Conservation (phyloP, 2,888 invertebrate species). For the Cheilosia vulpina region DNA sequence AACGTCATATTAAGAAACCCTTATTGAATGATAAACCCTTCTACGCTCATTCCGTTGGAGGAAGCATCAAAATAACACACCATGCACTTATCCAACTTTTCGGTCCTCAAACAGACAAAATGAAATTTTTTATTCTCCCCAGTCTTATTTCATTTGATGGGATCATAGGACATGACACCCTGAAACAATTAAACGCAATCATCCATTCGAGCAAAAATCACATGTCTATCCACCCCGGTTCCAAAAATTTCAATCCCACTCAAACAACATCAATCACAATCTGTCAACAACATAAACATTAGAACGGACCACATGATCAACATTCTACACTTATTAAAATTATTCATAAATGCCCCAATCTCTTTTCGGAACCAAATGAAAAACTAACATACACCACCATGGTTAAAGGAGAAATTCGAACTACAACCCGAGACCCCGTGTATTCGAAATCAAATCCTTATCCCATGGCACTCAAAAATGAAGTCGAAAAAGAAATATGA, state of each 20-base stretch:
- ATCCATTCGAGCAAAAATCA: slow-evolving; percentile 12
- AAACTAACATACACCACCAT: no score
- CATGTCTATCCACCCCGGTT: slow-evolving; percentile 10
- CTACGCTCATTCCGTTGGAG: no score
- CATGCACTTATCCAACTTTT: no score
- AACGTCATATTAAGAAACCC: no score
- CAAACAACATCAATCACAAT: slow-evolving; percentile 32
- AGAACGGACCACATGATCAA: slow-evolving; percentile 14
- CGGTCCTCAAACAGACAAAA: no score
- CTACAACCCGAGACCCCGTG: slow-evolving; percentile 33
- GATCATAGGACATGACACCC: slow-evolving; percentile 16
- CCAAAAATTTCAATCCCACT: slow-evolving; percentile 15
- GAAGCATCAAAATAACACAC: no score
- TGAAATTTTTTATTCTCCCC: slow-evolving; percentile 12
- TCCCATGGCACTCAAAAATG: slow-evolving; percentile 28
- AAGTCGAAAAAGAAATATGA: slow-evolving; percentile 50
- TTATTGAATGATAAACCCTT: no score
- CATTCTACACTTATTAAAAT: slow-evolving; percentile 17
- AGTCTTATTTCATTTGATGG: slow-evolving; percentile 31
- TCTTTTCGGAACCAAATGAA: slow-evolving; percentile 39
- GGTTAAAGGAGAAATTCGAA: slow-evolving; percentile 58
- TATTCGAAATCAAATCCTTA: slow-evolving; percentile 47
- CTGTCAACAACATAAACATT: slow-evolving; percentile 32
- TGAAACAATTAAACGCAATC: slow-evolving; percentile 32
- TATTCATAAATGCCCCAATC: slow-evolving; percentile 6